phyloP scores from a whole-genome alignment of 2,888 invertebrate species.

The Abscondita cerata region DNA sequence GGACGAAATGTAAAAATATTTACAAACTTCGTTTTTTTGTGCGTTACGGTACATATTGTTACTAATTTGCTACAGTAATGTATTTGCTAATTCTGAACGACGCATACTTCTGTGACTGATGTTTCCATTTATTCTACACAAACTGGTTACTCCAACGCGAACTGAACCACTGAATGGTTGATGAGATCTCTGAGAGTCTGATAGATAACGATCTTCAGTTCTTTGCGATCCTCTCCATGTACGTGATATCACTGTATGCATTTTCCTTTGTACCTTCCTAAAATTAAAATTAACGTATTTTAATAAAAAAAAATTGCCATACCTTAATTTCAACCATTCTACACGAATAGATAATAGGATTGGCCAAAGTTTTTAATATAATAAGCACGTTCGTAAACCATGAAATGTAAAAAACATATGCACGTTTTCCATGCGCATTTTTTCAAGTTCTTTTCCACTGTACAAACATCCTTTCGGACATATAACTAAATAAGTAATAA shows the following conservation, averaged over 20 bases:
- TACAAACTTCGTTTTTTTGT: not conserved
- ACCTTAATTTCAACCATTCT: constrained; percentile 71
- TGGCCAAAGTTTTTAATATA: constrained; percentile 67
- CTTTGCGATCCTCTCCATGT: constrained; percentile 40
- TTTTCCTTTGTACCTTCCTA: constrained; percentile 58
- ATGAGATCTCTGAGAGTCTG: constrained; percentile 48
- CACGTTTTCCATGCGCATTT: constrained; percentile 21
- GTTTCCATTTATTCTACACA: constrained; percentile 43
- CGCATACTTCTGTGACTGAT: constrained; percentile 33
- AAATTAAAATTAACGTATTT: constrained; percentile 5
- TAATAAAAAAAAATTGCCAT: not conserved
- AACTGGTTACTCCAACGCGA: constrained; percentile 31
- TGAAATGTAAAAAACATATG: constrained; percentile 38
- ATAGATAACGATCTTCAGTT: constrained; percentile 44
- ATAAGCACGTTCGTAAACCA: constrained; percentile 61
- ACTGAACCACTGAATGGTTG: constrained; percentile 26
- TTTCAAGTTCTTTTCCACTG: constrained; percentile 39
- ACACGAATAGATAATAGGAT: constrained; percentile 72
- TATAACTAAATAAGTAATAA: constrained; percentile 63
- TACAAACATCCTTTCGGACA: constrained; percentile 58
- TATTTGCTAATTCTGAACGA: constrained; percentile 35
- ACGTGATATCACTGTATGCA: constrained; percentile 53
- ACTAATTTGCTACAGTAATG: constrained; percentile 33
- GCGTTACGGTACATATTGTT: not conserved
- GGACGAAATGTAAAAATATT: too few relatives aligned